Evolutionary conservation across 2,888 invertebrate genomes (phyloP), one percentile per base, ranked within the genome.

Genomic region (Esperia sulphurella): DNA sequence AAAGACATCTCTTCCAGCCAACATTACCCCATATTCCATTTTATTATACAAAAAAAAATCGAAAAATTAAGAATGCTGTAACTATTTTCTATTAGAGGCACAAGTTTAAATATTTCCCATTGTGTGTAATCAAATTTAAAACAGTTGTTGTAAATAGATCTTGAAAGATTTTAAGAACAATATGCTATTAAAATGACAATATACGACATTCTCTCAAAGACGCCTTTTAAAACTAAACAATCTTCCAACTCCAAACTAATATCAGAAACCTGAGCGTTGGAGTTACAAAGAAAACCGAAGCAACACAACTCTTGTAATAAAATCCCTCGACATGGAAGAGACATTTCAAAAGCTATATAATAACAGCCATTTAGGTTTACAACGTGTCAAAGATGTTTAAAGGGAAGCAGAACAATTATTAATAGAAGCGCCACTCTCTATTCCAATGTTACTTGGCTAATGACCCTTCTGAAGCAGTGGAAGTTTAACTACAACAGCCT

Each of bases 281-380:
- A 43, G 9, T 13, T 8, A 43, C 43, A 43, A 35, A 14, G 14
- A 35, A 40, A 29, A 44, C 33, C 41, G 33, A 29, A 48, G 29
- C 13, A 39, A 43, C 47, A 48, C 8, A 41, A 38, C 38, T 41
- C 8, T 21, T 21, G 46, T 50, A 46, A 50, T 50, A 50, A 50
- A 50, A 50, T 29, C 42, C n/a, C 30, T 28, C 41, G 37, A 43
- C 35, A 31, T 33, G 39, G 35, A 39, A 40, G 47, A 41, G 40
- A 48, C 50, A 50, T 50, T 50, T 50, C 43, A 46, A 46, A 48
- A 41, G 49, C 38, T 37, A 49, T 52, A 51, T 49, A 51, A 51
- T 50, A 49, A 46, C 48, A 40, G 45, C 39, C 50, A 49, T 54
- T n/a, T 54, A 41, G 48, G 48, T 54, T 54, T 48, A 54, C 50